These are phyloP conservation scores for Chironomus tepperi DNA, from an alignment of 1,140 invertebrate species.

Conservation along the genomic window DNA sequence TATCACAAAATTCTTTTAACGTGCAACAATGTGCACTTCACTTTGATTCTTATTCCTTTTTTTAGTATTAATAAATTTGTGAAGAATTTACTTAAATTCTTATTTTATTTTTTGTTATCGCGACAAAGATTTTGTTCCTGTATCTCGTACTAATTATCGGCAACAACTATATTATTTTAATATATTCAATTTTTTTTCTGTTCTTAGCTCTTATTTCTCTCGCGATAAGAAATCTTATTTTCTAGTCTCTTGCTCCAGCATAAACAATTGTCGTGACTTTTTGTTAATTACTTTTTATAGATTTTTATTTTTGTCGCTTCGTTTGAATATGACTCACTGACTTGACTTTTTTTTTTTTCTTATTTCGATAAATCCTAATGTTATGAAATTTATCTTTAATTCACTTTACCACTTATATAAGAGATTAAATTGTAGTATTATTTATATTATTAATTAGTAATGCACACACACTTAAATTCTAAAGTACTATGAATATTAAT, in stretches of 20 bases:
- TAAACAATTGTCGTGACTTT: neutral
- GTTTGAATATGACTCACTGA: neutral
- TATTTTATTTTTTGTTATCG: no score
- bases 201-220: no score
- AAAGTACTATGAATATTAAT: neutral
- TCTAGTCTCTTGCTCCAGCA: neutral
- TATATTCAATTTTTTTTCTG: no score
- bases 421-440: neutral
- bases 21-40: constrained; percentile 15
- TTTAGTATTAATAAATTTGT: no score
- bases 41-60: neutral
- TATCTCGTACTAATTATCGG: no score
- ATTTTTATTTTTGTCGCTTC: no score
- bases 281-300: neutral
- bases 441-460: neutral
- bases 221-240: neutral
- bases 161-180: no score
- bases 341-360: neutral
- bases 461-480: neutral
- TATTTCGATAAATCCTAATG: neutral
- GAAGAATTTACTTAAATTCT: no score
- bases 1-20: neutral
- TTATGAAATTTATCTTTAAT: neutral
- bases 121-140: no score
- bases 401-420: neutral